Percentiles rank a stretch among this genome's conserved stretches.
Evolutionary conservation across 1,140 invertebrate genomes (phyloP).

Genomic region (Lithobius niger): DNA sequence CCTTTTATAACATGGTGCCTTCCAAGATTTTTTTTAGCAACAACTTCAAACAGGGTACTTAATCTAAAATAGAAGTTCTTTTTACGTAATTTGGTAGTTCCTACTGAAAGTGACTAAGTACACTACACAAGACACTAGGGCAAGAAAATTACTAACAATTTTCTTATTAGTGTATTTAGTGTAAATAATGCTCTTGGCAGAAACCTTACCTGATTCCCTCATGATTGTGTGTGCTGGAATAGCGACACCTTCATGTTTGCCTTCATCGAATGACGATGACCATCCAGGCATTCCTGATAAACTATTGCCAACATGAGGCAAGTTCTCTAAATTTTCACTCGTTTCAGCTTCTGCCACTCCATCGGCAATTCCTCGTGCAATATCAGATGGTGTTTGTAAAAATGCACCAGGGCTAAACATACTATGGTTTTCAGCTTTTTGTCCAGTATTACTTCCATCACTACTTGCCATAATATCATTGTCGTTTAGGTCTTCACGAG

Average conservation of each 20-base stretch:
- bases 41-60: too few species aligned
- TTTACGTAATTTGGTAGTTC: too few species aligned
- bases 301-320: slow-evolving; percentile 43
- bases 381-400: neutral
- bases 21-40: too few species aligned
- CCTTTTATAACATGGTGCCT: too few species aligned
- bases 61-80: too few species aligned
- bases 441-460: neutral
- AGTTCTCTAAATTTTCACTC: slow-evolving; percentile 11
- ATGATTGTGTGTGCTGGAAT: slow-evolving; percentile 1
- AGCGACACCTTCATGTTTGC: slow-evolving; percentile 22
- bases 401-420: neutral
- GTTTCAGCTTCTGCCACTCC: slow-evolving; percentile 3
- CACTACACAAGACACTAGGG: too few species aligned
- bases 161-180: too few species aligned
- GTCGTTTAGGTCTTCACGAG: neutral
- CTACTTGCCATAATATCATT: neutral
- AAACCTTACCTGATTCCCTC: slow-evolving; percentile 4
- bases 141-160: too few species aligned
- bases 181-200: neutral
- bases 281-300: slow-evolving; percentile 47
- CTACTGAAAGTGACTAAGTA: too few species aligned
- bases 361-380: neutral
- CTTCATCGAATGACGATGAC: slow-evolving; percentile 47
- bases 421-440: neutral